Base-by-base conservation (phyloP, 1,140 invertebrate genomes). In the Drosophila aff. region DNA sequence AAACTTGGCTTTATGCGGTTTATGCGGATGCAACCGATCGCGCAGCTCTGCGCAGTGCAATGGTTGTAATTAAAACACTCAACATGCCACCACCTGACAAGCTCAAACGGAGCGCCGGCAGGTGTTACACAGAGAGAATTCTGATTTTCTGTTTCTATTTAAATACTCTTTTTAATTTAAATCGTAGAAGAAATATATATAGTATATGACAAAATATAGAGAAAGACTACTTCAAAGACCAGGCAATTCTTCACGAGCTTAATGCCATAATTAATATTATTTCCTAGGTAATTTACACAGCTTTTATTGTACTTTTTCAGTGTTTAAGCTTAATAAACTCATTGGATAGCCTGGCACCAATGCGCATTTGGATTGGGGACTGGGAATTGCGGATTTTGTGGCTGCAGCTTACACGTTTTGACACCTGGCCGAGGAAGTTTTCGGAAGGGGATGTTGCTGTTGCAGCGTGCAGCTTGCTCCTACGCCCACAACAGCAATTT, bases 1-100 rank as follows among this genome's bases (percentile, higher is more conserved):
- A 77, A 76, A 78, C 46, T 28, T 64, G 66, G 59, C 43, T 57
- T 49, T 57, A 64, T 71, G 75, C 40, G 50, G 60, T 63, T 78
- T 41, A 78, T 71, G 76, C 76, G 76, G 76, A 79, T 78, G 75
- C 76, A 71, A 50, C 73, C 53, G 46, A 55, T 66, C 63, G 50
- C 41, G 23, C 46, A 26, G 21, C 3, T 7, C 46, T 23, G 44
- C 2, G 16, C 33, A 23, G 47, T 28, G 55, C 50, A 71, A 46
- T 57, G 50, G 75, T 53, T 64, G 76, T 71, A 79, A 79, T 79
- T 79, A 79, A 79, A 79, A 79, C 76, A 79, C 76, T 79, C 76
- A 79, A 79, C 76, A 44, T 71, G 76, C 74, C 64, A 76, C 74
- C 74, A 68, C 55, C 69, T 61, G 47, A 59, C 64, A 50, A 41